Evolutionary conservation across 2,797 vertebrate species (phyloP).

Genomic region (Lepus townsendii): DNA sequence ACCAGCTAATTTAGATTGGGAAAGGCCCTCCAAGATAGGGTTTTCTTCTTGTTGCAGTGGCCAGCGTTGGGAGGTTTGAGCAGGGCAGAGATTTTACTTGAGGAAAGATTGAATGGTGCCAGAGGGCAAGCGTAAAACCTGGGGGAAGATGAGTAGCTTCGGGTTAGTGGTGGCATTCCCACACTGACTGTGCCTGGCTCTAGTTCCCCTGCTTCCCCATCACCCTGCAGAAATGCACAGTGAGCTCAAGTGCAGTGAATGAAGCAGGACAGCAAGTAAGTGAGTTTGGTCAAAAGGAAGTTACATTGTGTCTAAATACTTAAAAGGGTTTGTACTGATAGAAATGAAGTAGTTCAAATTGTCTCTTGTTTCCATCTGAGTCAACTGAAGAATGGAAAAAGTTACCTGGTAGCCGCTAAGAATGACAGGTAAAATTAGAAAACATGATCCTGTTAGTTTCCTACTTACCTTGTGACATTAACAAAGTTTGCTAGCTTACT

Average conservation of each 20-base stretch:
- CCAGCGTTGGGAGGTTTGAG: background rate
- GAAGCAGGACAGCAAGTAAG: background rate
- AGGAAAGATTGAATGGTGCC: background rate
- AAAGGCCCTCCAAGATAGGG: background rate
- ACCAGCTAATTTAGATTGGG: background rate
- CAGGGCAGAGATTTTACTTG: background rate
- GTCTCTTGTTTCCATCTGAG: background rate
- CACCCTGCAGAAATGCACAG: background rate
- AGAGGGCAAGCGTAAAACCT: background rate
- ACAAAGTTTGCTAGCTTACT: conserved; percentile 10
- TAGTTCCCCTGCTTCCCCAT: background rate
- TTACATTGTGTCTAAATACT: background rate
- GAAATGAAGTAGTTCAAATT: background rate
- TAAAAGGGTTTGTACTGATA: background rate
- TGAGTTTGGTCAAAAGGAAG: background rate
- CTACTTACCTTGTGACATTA: background rate
- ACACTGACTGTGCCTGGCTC: background rate
- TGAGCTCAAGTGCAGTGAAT: background rate
- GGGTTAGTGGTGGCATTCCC: background rate
- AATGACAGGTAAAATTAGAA: background rate
- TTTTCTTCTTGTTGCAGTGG: background rate
- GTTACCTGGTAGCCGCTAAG: background rate
- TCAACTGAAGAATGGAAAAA: background rate
- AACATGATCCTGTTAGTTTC: background rate
- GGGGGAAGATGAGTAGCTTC: background rate